Base-by-base conservation (phyloP, 2,113 vertebrate genomes). In the Chamaetylas fuelleborni region DNA sequence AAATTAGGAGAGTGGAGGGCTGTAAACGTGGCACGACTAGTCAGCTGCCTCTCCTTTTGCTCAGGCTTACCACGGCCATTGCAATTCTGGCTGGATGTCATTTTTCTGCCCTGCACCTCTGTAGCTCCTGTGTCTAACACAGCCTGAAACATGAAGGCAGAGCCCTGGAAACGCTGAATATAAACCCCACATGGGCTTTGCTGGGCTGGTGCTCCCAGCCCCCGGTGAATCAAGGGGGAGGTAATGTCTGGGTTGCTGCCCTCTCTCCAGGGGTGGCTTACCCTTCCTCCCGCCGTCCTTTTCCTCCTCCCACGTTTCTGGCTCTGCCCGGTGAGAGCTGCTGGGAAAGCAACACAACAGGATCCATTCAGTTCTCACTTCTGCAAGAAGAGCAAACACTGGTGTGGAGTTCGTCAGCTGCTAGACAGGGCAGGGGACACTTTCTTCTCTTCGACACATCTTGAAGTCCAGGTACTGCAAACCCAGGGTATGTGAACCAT, bases 271-370 rank as follows among this genome's bases (percentile, higher is more conserved):
- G 61, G 53, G 53, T 64, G 70, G 50, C 51, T 60, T 85, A 56
- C 79, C 38, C 78, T 91, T 86, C 56, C 73, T 58, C 9, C 28
- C 19, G 25, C 33, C 6, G 8, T n/a, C 8, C 28, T 74, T 24
- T 71, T 82, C 64, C 77, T 88, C 81, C 85, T 73, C 61, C 58
- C 3, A 20, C 3, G 2, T 65, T 69, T 38, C 73, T 92, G 80
- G 60, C 77, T 80, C 60, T 3, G 19, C 57, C 54, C 2, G 3
- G 53, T 3, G 12, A 90, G 81, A 9, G 19, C 82, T 43, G 83
- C 94, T 61, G 86, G 69, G 74, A 93, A 87, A 57, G 71, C 34
- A 2, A n/a, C 90, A 96, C 95, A 97, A 95, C 12, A 60, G 74
- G 64, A 54, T 65, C 83, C 91, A 95, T 97, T 96, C 92, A 96